These are phyloP conservation scores for Colossoma macropomum DNA, from an alignment of 2,113 vertebrate species.

Conservation along the genomic window DNA sequence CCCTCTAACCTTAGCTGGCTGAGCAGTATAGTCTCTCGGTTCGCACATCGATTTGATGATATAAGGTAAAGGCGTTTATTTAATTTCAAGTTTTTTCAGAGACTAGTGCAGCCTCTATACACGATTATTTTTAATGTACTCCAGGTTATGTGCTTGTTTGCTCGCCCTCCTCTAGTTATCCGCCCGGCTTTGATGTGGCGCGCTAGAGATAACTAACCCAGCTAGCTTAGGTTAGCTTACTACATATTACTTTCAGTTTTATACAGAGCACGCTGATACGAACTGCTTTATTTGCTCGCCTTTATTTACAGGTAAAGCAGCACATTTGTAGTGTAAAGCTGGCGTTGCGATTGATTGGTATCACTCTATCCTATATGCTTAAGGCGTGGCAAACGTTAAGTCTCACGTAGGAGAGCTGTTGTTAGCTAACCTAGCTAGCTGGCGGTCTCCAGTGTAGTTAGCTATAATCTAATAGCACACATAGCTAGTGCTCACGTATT, in stretches of 20 bases:
- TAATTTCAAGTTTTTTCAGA: neutral
- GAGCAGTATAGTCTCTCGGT: neutral
- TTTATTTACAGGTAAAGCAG: neutral
- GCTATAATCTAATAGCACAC: neutral
- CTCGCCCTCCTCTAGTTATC: slow-evolving; percentile 3
- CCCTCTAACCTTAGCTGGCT: neutral
- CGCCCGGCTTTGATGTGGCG: slow-evolving; percentile 56
- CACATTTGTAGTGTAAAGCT: neutral
- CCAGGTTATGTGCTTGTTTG: neutral
- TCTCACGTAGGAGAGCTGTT: neutral
- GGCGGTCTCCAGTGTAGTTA: neutral
- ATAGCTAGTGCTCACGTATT: too few species aligned
- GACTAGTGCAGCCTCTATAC: neutral
- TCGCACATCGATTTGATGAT: neutral
- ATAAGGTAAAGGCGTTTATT: neutral
- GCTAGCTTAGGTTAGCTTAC: neutral
- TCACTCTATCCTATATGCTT: neutral
- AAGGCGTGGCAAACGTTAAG: slow-evolving; percentile 42
- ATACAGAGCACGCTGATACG: neutral
- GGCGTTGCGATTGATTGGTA: neutral
- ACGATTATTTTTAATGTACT: neutral
- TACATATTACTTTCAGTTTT: neutral
- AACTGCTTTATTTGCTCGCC: neutral
- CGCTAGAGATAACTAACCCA: slow-evolving; percentile 13
- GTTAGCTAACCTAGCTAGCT: neutral